Evolutionary conservation across 2,113 vertebrate species (phyloP), one percentile per base, ranked within the genome.

Genomic region (Meleagris gallopavo): DNA sequence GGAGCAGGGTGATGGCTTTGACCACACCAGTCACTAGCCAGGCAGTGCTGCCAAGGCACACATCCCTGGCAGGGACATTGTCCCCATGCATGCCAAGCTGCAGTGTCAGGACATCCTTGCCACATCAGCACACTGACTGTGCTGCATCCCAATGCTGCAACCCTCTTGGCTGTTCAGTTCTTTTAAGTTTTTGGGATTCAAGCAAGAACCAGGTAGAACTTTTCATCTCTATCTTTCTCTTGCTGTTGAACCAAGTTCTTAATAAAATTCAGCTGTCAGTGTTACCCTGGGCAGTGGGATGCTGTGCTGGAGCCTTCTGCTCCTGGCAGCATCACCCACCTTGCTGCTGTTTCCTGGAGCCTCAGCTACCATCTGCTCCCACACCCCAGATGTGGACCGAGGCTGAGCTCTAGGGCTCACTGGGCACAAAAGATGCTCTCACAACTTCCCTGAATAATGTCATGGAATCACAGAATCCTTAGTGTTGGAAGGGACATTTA

Each of bases 71-170:
- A 4, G 46, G 69, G 22, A 66, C 17, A 7, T 3, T 21, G 20
- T 32, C 29, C 24, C 20, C 29, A 9, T 1, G 0, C 38, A 21
- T 34, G 24, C 36, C 43, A 69, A 84, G 25, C n/a, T 4, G 6
- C 60, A 15, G 5, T 74, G 55, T 36, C 41, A 54, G 48, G 30
- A 32, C 60, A 74, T 32, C 21, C 32, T 69, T 2, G 0, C 25
- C 34, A 20, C 6, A 1, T 36, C 41, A 25, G 20, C 22, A 9
- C 32, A 9, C 18, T 57, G 50, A 29, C 29, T 10, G 21, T 25
- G 40, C 16, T 6, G 17, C 18, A 76, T 13, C 6, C 36, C 9
- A 3, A 0, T 0, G 0, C 4, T 34, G 24, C 29, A 40, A 18
- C 38, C 29, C 50, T 32, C 34, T 15, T 62, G 25, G 61, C n/a